Evolutionary conservation across 1,140 invertebrate genomes (phyloP), one percentile per base, ranked within the genome.

Genomic region (Agraylea sexmaculata): DNA sequence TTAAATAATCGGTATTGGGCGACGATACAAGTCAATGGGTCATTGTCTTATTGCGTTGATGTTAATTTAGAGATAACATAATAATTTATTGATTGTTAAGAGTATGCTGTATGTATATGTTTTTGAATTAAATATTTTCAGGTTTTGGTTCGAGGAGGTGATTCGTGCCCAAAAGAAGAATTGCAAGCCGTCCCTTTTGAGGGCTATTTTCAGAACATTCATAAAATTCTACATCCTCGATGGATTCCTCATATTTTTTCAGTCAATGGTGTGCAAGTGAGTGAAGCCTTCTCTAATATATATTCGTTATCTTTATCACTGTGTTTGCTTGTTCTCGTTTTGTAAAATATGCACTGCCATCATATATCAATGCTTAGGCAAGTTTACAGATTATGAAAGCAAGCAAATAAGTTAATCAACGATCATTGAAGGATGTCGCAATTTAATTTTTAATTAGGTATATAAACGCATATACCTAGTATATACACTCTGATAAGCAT

Each of bases 71-170:
- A n/a, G n/a, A n/a, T n/a, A n/a, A n/a, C n/a, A n/a, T n/a, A n/a
- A n/a, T n/a, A n/a, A n/a, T n/a, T n/a, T n/a, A 5, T 28, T 28
- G 11, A 11, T 28, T 11, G 11, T 11, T 28, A 28, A n/a, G 15
- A 13, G 15, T n/a, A 28, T 13, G 15, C 15, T 28, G 15, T 28
- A n/a, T n/a, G 15, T 28, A 13, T 11, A 28, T 28, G 11, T 28
- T 28, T 28, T 5, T 28, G 15, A 13, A 28, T 30, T 29, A 10
- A 17, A 17, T 30, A 35, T 37, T 59, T 55, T 37, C 25, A 70
- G 68, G 44, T 53, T 69, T 47, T 71, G 69, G 69, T 51, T 54
- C n/a, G 53, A 58, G 30, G 73, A 75, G 52, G 11, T 71, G 20
- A 50, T 54, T 17, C 39, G 38, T 1, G 60, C 69, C 0, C 46